A percentile compares a stretch with the other conserved stretches of the same genome.
These are phyloP conservation scores for Priocnemis perturbator DNA, from an alignment of 2,888 invertebrate species.

Conservation along the genomic window DNA sequence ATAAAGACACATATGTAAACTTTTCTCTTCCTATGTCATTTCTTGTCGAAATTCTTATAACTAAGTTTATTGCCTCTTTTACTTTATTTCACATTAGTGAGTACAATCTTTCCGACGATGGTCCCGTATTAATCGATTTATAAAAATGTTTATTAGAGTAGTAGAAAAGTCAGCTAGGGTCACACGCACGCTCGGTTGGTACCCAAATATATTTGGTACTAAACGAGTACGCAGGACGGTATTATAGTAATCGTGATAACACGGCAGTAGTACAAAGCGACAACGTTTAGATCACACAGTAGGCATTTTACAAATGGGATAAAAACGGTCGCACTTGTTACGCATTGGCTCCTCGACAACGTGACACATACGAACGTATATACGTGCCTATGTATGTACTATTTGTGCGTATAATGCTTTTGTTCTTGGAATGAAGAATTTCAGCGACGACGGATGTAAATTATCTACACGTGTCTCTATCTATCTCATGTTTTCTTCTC, in stretches of 20 bases:
- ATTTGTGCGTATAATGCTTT: conserved; percentile 7
- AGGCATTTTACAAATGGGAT: not conserved
- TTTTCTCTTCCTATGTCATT: not conserved
- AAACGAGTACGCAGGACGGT: conserved; percentile 23
- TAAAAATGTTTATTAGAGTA: too few relatives aligned
- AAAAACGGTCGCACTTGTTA: conserved; percentile 4
- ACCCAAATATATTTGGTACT: too few relatives aligned
- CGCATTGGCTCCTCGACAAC: not conserved
- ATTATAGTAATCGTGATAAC: conserved; percentile 1
- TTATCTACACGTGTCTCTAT: not conserved
- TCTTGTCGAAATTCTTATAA: not conserved
- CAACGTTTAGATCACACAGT: conserved; percentile 3
- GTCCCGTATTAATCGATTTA: not conserved
- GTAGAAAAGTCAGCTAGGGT: too few relatives aligned
- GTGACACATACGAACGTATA: not conserved
- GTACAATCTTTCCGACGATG: not conserved
- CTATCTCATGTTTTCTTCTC: not conserved
- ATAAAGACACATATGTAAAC: not conserved
- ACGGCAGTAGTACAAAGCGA: conserved; percentile 22
- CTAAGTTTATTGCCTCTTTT: conserved; percentile 4
- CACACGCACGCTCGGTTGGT: too few relatives aligned
- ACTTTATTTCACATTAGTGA: conserved; percentile 3
- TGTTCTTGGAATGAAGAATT: conserved; percentile 29
- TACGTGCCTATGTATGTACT: conserved; percentile 3
- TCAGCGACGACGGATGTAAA: conserved; percentile 30